Evolutionary conservation across 2,113 vertebrate genomes (phyloP), one percentile per base, ranked within the genome.

Genomic region (Strix aluco): DNA sequence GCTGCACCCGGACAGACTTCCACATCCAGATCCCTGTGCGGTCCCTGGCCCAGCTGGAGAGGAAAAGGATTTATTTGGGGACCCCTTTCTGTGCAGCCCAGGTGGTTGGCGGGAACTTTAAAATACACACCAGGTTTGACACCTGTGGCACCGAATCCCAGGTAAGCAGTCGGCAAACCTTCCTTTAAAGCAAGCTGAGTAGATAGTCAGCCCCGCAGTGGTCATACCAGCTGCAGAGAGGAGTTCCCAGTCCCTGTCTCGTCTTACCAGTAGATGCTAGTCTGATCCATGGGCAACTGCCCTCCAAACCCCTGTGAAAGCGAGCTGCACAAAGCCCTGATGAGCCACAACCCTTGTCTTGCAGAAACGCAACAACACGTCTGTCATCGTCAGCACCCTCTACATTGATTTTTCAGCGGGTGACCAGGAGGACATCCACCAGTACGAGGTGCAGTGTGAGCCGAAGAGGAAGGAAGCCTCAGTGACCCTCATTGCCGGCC

Each of bases 1-100:
- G 98, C 98, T 99, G 99, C 97, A 99, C 99, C 52, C 98, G 99
- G 91, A 99, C 98, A 0, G 99, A 99, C 75, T 99, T 99, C 98
- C 99, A 99, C 98, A 99, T 99, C 90, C 98, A 99, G 97, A 99
- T 99, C 92, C 97, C 99, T 0, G 81, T 98, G 58, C 98, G 98
- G 93, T 98, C 98, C 8, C 95, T 99, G 95, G 98, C 99, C 23
- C 98, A 98, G 30, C 96, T 99, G 97, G 99, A 99, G 75, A 98
- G 98, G 30, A 99, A 98, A 17, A 98, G 98, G 81, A 98, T 99
- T 96, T 99, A 99, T 96, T 79, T 99, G 97, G 99, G 99, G 66
- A 98, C 98, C 27, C 99, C 98, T 0, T 97, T 98, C 94, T 99
- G 99, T 72, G 81, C 97, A 0, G 98, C 99, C 26, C 99, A 99